Percentiles rank a stretch among this genome's conserved stretches.
Evolutionary conservation across 2,888 invertebrate species (phyloP).

Genomic region (Lycocerus yunnanus): DNA sequence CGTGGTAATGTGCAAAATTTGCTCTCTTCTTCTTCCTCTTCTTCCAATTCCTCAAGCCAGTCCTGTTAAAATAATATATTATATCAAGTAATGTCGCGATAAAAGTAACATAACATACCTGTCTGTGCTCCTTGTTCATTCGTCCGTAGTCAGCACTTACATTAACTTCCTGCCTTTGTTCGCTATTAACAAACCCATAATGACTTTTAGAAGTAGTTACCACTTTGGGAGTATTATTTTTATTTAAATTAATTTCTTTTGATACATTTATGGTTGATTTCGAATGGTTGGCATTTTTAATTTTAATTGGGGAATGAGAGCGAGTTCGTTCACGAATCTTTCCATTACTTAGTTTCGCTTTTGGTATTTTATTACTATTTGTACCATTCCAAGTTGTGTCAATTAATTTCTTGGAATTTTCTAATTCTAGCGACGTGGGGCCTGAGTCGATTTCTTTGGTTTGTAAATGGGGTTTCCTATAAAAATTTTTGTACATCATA

Average conservation of each 20-base stretch:
- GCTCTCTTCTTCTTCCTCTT: conserved; percentile 59
- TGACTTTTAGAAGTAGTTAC: conserved; percentile 48
- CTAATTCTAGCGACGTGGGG: conserved; percentile 28
- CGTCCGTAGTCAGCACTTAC: conserved; percentile 45
- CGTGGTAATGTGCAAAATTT: conserved; percentile 65
- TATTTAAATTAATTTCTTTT: conserved; percentile 37
- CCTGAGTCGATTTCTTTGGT: conserved; percentile 32
- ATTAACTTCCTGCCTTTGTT: conserved; percentile 50
- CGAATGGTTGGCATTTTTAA: conserved; percentile 40
- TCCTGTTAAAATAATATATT: conserved; percentile 35
- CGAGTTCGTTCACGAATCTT: conserved; percentile 49
- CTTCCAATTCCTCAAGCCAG: conserved; percentile 54
- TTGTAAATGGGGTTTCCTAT: conserved; percentile 28
- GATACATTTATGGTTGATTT: conserved; percentile 39
- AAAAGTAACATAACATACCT: conserved; percentile 41
- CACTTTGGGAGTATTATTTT: conserved; percentile 43
- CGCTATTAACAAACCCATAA: conserved; percentile 47
- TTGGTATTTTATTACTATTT: conserved; percentile 50
- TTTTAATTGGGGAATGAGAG: conserved; percentile 53
- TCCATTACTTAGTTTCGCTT: conserved; percentile 45
- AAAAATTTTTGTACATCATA: conserved; percentile 33
- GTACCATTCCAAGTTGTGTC: conserved; percentile 27
- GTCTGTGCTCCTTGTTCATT: conserved; percentile 43
- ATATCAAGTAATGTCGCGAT: conserved; percentile 15
- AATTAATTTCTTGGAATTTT: conserved; percentile 22